phyloP scores from a whole-genome alignment of 2,113 vertebrate genomes.

The Ondatra zibethicus region DNA sequence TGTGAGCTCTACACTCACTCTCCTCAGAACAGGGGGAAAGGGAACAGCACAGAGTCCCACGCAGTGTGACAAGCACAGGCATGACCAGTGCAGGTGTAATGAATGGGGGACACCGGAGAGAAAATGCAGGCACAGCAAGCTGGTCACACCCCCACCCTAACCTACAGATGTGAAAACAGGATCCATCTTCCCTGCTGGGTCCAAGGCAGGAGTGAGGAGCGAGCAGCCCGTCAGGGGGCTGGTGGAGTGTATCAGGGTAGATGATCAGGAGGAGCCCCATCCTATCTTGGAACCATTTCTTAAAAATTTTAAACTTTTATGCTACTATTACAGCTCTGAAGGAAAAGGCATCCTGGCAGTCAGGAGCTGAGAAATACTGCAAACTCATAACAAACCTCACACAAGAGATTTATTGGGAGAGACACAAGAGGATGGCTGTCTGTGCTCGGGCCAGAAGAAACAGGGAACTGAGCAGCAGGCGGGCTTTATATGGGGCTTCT shows the following conservation, averaged over 20 bases:
- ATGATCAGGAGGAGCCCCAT: too few relatives aligned
- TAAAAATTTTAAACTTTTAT: not conserved
- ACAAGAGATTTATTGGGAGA: not conserved
- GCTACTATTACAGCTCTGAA: not conserved
- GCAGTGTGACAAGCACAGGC: not conserved
- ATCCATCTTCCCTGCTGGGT: too few relatives aligned
- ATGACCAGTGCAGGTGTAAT: not conserved
- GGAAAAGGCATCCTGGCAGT: not conserved
- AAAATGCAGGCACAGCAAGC: not conserved
- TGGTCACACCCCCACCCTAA: too few relatives aligned
- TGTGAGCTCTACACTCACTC: accelerated
- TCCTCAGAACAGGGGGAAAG: not conserved
- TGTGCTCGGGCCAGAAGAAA: not conserved
- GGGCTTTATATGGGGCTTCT: not conserved
- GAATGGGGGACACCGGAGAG: not conserved
- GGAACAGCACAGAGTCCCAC: accelerated
- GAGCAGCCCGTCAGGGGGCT: not conserved
- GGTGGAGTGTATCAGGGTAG: too few relatives aligned
- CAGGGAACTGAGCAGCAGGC: not conserved
- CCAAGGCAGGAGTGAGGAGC: not conserved
- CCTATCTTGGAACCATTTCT: not conserved
- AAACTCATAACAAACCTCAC: not conserved
- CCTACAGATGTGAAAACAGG: not conserved
- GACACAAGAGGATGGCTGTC: not conserved
- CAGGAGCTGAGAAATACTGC: not conserved